phyloP scores from a whole-genome alignment of 1,140 invertebrate genomes.

The Arion vulgaris region DNA sequence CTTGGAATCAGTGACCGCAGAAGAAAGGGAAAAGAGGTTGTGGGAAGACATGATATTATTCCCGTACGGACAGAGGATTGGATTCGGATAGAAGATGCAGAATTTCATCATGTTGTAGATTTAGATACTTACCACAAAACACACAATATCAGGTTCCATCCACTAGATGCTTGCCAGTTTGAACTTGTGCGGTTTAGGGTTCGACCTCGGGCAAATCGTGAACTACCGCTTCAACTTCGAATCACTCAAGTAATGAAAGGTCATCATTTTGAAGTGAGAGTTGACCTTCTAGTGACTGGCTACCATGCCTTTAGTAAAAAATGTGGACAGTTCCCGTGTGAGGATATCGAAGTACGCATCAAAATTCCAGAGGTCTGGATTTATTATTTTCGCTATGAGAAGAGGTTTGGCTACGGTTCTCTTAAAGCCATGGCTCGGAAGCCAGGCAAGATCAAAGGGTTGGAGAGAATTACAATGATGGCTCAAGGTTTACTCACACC shows the following conservation, averaged over 20 bases:
- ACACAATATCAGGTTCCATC: constrained; percentile 95
- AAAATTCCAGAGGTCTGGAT: constrained; percentile 99
- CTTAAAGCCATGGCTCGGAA: constrained; percentile 95
- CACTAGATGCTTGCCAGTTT: constrained; percentile 96
- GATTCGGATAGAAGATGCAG: constrained; percentile 94
- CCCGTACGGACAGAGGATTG: constrained; percentile 99
- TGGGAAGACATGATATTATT: constrained; percentile 98
- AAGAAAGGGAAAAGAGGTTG: constrained; percentile 97
- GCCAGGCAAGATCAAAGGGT: constrained; percentile 78
- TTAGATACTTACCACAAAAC: constrained; percentile 91
- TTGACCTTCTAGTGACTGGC: constrained; percentile 95
- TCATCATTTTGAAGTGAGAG: constrained; percentile 87
- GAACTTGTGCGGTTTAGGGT: constrained; percentile 94
- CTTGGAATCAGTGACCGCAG: constrained; percentile 97
- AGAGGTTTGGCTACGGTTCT: constrained; percentile 98
- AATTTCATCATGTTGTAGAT: constrained; percentile 96
- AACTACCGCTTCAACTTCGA: constrained; percentile 95
- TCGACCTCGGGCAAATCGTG: constrained; percentile 94
- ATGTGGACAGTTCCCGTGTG: constrained; percentile 84
- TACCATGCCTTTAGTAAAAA: constrained; percentile 95
- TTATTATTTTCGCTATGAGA: constrained; percentile 98
- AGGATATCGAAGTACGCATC: constrained; percentile 95
- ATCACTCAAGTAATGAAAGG: constrained; percentile 67
- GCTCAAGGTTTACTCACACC: constrained; percentile 86
- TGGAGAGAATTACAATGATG: constrained; percentile 77